A percentile compares a stretch with the other conserved stretches of the same genome.
Evolutionary conservation across 2,113 vertebrate genomes (phyloP).

Genomic region (Oceanites oceanicus): DNA sequence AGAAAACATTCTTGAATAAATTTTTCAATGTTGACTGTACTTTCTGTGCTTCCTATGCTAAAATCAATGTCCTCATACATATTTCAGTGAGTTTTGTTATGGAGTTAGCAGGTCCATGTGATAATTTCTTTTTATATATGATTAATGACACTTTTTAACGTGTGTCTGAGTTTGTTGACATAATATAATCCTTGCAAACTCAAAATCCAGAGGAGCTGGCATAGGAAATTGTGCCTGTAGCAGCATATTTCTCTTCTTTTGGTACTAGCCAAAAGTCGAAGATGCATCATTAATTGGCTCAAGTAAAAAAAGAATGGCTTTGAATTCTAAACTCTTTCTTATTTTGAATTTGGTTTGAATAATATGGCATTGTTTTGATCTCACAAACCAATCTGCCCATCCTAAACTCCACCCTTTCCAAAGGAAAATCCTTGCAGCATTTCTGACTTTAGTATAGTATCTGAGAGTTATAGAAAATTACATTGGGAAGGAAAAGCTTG

Average conservation of each 20-base stretch:
- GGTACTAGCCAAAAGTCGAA: background rate
- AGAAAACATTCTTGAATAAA: constrained; percentile 22
- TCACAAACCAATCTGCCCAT: background rate
- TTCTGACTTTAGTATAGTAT: background rate
- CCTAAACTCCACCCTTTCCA: background rate
- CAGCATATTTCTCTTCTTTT: background rate
- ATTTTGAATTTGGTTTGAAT: background rate
- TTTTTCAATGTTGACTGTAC: constrained; percentile 50
- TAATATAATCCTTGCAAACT: background rate
- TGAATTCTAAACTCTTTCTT: background rate
- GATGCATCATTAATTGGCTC: background rate
- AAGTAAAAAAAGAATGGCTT: background rate
- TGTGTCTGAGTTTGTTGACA: background rate
- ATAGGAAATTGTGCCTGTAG: background rate
- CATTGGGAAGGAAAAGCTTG: background rate
- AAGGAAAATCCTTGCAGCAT: background rate
- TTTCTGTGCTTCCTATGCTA: constrained; percentile 9
- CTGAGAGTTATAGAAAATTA: background rate
- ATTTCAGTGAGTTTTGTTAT: background rate
- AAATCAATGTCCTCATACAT: constrained; percentile 8
- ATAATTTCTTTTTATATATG: background rate
- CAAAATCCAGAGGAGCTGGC: background rate
- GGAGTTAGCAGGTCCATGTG: background rate
- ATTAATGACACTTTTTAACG: background rate
- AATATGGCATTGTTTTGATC: background rate